Evolutionary conservation across 2,113 vertebrate genomes (phyloP).

Genomic region (Phalacrocorax aristotelis): DNA sequence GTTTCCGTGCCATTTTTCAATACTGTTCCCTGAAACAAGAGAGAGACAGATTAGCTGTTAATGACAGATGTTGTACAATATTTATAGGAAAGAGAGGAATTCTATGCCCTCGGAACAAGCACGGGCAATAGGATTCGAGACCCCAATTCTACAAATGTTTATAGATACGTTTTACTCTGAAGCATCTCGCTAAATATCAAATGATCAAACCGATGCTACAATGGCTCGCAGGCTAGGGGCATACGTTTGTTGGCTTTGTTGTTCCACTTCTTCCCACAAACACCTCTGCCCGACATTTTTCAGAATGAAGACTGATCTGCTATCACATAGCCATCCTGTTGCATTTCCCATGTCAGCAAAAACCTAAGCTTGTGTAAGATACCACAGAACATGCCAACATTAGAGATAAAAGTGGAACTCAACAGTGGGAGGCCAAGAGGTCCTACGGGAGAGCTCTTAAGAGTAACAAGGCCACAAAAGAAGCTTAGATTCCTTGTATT

Average conservation of each 20-base stretch:
- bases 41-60: not conserved
- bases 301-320: not conserved
- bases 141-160: not conserved
- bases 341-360: not conserved
- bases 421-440: not conserved
- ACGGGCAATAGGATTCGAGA: not conserved
- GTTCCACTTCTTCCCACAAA: not conserved
- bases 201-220: not conserved
- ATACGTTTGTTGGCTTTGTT: not conserved
- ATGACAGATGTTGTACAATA: not conserved
- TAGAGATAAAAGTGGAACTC: not conserved
- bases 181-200: not conserved
- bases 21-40: conserved; percentile 81
- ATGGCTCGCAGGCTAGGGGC: not conserved
- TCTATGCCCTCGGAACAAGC: not conserved
- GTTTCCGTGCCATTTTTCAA: conserved; percentile 86
- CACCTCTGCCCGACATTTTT: not conserved
- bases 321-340: not conserved
- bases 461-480: not conserved
- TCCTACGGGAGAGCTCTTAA: not conserved
- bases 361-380: not conserved
- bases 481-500: not conserved
- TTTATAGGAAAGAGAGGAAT: not conserved
- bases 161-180: not conserved
- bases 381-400: fast-evolving